A percentile compares a stretch with the other conserved stretches of the same genome.
Evolutionary conservation across 2,888 invertebrate species (phyloP).

Genomic region (Noctua fimbriata): DNA sequence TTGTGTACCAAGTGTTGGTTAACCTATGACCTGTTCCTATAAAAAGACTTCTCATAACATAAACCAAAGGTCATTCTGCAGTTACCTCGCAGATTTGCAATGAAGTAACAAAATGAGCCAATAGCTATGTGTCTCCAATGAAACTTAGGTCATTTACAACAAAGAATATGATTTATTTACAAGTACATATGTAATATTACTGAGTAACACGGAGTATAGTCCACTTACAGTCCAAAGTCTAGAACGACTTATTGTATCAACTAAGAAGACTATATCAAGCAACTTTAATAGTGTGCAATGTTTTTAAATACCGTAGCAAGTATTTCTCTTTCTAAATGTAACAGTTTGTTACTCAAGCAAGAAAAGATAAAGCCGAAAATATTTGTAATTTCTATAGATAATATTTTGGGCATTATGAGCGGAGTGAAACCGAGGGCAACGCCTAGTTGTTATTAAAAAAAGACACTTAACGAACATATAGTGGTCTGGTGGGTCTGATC

Average conservation of each 20-base stretch:
- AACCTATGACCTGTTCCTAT: neutral
- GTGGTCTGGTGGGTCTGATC: neutral
- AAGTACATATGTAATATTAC: neutral
- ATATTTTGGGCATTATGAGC: neutral
- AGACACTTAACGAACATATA: neutral
- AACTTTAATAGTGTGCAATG: neutral
- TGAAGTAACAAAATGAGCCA: constrained; percentile 12
- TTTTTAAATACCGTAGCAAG: neutral
- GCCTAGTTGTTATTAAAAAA: neutral
- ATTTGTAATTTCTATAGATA: neutral
- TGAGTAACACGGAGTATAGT: constrained; percentile 27
- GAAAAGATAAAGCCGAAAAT: neutral
- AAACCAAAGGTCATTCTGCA: constrained; percentile 33
- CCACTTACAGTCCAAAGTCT: constrained; percentile 41
- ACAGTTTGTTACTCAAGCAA: neutral
- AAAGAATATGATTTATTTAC: constrained; percentile 13
- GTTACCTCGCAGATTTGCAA: neutral
- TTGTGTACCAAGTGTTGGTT: neutral
- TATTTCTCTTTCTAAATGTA: neutral
- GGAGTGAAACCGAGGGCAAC: neutral
- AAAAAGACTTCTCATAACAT: neutral
- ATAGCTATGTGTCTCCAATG: neutral
- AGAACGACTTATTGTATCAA: constrained; percentile 18
- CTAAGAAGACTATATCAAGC: neutral
- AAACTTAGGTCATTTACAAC: constrained; percentile 4